Conservation (phyloP, 92 coral and sea anemone species). For the Palythoa heliodiscus region DNA sequence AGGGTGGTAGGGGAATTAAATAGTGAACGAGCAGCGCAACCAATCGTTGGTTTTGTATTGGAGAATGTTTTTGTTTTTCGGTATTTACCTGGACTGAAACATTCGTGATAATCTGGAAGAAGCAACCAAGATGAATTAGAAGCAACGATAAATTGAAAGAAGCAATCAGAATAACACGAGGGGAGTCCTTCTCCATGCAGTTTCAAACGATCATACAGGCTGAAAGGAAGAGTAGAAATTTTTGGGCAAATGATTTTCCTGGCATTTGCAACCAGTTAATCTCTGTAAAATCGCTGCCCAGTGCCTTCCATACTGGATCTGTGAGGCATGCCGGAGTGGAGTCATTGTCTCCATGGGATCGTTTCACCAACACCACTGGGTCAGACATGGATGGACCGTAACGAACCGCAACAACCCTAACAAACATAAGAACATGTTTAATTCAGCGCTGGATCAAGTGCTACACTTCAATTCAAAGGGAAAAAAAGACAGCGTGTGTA, state of each 20-base stretch:
- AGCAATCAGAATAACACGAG: background rate
- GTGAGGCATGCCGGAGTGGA: slow-evolving; percentile 68
- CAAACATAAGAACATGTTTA: background rate
- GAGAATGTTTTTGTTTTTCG: too few relatives aligned
- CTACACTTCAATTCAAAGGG: too few relatives aligned
- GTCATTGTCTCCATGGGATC: slow-evolving; percentile 56
- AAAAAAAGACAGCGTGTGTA: too few relatives aligned
- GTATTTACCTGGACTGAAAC: too few relatives aligned
- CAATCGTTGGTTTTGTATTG: too few relatives aligned
- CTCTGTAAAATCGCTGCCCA: slow-evolving; percentile 73
- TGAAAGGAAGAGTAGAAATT: slow-evolving; percentile 64
- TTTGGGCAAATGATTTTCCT: slow-evolving; percentile 80
- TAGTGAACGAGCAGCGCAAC: too few relatives aligned
- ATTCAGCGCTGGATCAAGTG: background rate
- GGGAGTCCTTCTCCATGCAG: background rate
- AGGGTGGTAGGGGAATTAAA: too few relatives aligned
- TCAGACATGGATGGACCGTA: slow-evolving; percentile 72
- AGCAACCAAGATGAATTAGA: too few relatives aligned
- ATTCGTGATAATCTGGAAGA: too few relatives aligned
- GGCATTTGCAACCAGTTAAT: slow-evolving; percentile 83
- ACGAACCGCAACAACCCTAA: slow-evolving; percentile 76
- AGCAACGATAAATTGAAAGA: too few relatives aligned
- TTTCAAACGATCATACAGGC: slow-evolving; percentile 51
- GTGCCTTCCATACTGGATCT: slow-evolving; percentile 70
- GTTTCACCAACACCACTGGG: slow-evolving; percentile 67